Evolutionary conservation across 2,113 vertebrate species (phyloP), one percentile per base, ranked within the genome.

Genomic region (Muntiacus muntjak): DNA sequence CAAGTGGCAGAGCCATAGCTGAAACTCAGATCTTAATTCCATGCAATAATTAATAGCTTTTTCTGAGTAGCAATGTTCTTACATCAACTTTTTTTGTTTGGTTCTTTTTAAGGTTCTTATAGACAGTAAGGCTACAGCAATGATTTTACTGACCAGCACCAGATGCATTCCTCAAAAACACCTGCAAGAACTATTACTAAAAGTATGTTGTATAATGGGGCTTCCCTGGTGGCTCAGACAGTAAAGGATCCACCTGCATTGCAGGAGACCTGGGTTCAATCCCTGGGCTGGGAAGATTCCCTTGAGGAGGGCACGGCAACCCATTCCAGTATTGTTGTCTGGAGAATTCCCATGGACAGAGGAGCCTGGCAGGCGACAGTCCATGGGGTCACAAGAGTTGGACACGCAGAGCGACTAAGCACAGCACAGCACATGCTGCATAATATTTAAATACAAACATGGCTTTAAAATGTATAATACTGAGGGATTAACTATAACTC

Each of bases 141-240:
- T 55, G 87, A 40, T 54, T 93, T 93, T 79, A 93, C 50, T 91
- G 45, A 85, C 55, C 67, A 91, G 40, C 23, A 78, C 5, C 50
- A 91, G 62, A 87, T 60, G 40, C 23, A 91, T 43, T 92, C 45
- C 78, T 98, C 52, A 57, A 87, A 76, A 94, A 88, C 64, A 92
- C 28, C 54, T 47, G 36, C 23, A 91, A 93, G 55, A 93, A 97
- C 40, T 97, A 40, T 84, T 91, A 94, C 87, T 95, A 85, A 88
- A 94, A 96, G 30, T 33, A 58, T 50, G 25, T 85, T 67, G 87
- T 1, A 36, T 67, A 9, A 57, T 33, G 36, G 67, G 67, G 67
- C 67, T 74, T 23, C 67, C n/a, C 36, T 74, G 67, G 21, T 23
- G 67, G n/a, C 67, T 74, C 36, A 74, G 67, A 74, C 36, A 74